Evolutionary conservation across 2,888 invertebrate genomes (phyloP).

Genomic region (Perithous albicinctus): DNA sequence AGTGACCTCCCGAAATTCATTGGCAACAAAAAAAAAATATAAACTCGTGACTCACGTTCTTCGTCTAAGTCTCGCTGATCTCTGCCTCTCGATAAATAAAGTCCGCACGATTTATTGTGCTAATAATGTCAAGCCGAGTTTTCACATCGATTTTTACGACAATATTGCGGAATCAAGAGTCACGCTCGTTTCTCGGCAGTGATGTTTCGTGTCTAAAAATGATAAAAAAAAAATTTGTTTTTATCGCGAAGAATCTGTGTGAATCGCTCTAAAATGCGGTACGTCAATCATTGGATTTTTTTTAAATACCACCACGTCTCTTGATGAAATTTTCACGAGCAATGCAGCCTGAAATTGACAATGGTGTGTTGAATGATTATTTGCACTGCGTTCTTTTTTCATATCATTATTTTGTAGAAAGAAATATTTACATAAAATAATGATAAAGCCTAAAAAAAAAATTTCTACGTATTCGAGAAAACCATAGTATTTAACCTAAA

Average conservation of each 20-base stretch:
- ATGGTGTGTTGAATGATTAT: background rate
- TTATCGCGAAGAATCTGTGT: background rate
- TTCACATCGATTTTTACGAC: constrained; percentile 18
- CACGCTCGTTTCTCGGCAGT: constrained; percentile 59
- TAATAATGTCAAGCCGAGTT: constrained; percentile 12
- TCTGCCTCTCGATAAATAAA: constrained; percentile 29
- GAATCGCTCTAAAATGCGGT: background rate
- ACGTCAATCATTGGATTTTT: background rate
- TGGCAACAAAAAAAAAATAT: background rate
- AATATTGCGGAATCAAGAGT: constrained; percentile 44
- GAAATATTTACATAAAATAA: too few relatives aligned
- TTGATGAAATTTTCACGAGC: background rate
- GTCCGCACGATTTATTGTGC: constrained; percentile 1
- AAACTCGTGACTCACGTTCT: constrained; percentile 58
- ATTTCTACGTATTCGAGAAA: too few relatives aligned
- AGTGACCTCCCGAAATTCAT: constrained; percentile 46
- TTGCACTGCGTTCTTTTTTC: background rate
- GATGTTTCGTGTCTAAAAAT: constrained; percentile 34
- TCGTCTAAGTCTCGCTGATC: constrained; percentile 63
- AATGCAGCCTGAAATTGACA: background rate
- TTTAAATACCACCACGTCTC: background rate
- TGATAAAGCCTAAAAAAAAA: too few relatives aligned
- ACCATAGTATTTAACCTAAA: too few relatives aligned
- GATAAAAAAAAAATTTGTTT: background rate
- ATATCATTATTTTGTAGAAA: background rate